Evolutionary conservation across 2,888 invertebrate genomes (phyloP).

Genomic region (Chloromyia formosa): DNA sequence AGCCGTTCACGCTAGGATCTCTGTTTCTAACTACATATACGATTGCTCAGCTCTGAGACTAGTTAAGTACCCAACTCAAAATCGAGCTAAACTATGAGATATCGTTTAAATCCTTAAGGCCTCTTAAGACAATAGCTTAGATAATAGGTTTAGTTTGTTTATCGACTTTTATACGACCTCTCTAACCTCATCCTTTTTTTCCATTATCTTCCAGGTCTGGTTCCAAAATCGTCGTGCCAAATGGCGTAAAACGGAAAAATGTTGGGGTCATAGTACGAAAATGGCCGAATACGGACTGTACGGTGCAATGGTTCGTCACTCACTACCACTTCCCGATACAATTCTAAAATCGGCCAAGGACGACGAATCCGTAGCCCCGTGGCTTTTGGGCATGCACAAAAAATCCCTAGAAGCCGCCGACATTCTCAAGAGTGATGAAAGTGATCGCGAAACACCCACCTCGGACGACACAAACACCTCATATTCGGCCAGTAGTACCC

Average conservation of each 20-base stretch:
- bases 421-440: constrained; percentile 85
- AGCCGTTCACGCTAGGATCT: too few species aligned
- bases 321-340: constrained; percentile 96
- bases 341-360: constrained; percentile 98
- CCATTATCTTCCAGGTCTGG: constrained; percentile 87
- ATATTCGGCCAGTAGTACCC: constrained; percentile 63
- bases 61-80: too few species aligned
- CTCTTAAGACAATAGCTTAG: too few species aligned
- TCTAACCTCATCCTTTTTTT: not conserved
- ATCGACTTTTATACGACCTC: too few species aligned
- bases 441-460: constrained; percentile 71
- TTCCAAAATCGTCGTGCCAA: constrained; percentile 93
- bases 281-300: constrained; percentile 99
- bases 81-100: too few species aligned
- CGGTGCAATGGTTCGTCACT: constrained; percentile 99
- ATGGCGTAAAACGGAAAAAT: constrained; percentile 99
- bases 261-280: constrained; percentile 99
- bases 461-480: constrained; percentile 70
- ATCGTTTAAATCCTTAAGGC: too few species aligned
- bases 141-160: too few species aligned
- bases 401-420: constrained; percentile 98
- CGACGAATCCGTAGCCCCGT: constrained; percentile 96
- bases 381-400: constrained; percentile 97
- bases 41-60: too few species aligned
- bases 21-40: too few species aligned